Evolutionary conservation across 2,888 invertebrate species (phyloP), one percentile per base, ranked within the genome.

Genomic region (Blomia tropicalis): DNA sequence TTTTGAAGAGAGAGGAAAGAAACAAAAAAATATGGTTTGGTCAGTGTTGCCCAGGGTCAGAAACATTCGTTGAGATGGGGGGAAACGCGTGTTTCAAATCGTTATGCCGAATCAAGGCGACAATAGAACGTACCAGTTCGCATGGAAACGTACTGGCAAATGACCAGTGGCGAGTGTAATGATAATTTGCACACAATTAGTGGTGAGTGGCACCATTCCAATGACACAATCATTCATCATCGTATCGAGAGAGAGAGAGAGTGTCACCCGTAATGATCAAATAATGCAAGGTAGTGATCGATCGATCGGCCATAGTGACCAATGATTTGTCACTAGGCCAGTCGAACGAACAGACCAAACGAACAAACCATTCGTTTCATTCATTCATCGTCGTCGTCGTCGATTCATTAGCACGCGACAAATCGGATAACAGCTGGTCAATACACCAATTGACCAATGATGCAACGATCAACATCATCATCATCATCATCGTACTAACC

Each of bases 111-210:
- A 36, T 36, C 36, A 36, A 36, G 7, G 17, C 36, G 36, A 47
- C 51, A 47, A 22, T n/a, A n/a, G n/a, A n/a, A n/a, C n/a, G n/a
- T n/a, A n/a, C n/a, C n/a, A n/a, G n/a, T n/a, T n/a, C n/a, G n/a
- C n/a, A n/a, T n/a, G n/a, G n/a, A n/a, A n/a, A n/a, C n/a, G n/a
- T n/a, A n/a, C n/a, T n/a, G n/a, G 51, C 22, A 7, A 47, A n/a
- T 25, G 51, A 47, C 23, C 51, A 27, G n/a, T 14, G n/a, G n/a
- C n/a, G n/a, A n/a, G 51, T 14, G 51, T 27, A 47, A 47, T 47
- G 51, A 47, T 47, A 47, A 47, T 47, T 47, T 47, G 51, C 51
- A 27, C 51, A 47, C 51, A 47, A 47, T 47, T 47, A 47, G 51
- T 27, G 51, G 11, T 36, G 36, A 36, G 36, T 36, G 36, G 36